A percentile compares a stretch with the other conserved stretches of the same genome.
Conservation (phyloP, 2,113 vertebrate genomes). For the Hippocampus comes region DNA sequence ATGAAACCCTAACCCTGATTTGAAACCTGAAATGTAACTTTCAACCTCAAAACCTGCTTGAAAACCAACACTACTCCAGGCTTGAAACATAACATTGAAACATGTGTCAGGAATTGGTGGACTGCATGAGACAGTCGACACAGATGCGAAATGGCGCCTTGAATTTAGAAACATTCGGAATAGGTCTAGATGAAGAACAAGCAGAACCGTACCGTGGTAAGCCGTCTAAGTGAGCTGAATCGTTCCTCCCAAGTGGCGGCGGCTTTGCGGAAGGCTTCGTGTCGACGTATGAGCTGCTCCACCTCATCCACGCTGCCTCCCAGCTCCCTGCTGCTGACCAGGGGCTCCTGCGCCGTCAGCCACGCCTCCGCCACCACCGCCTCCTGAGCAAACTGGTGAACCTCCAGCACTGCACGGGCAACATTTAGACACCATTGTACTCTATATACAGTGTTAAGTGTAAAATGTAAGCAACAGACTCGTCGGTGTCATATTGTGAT, state of each 20-base stretch:
- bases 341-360: constrained; percentile 87
- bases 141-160: no score
- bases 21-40: not conserved
- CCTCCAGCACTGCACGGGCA: constrained; percentile 80
- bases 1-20: not conserved
- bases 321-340: constrained; percentile 85
- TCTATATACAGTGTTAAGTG: not conserved
- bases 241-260: constrained; percentile 90
- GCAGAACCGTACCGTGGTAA: constrained; percentile 79
- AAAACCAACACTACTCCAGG: not conserved
- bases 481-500: not conserved
- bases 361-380: constrained; percentile 91
- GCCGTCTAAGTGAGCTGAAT: constrained; percentile 87
- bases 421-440: not conserved
- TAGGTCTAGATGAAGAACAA: not conserved
- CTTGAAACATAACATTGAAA: no score
- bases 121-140: no score
- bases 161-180: not conserved
- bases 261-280: constrained; percentile 90
- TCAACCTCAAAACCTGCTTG: not conserved
- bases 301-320: constrained; percentile 91
- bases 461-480: not conserved
- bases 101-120: no score
- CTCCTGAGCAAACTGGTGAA: constrained; percentile 95
- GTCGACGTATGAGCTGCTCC: constrained; percentile 91